Conservation (phyloP, 2,113 vertebrate species). For the Arothron firmamentum region DNA sequence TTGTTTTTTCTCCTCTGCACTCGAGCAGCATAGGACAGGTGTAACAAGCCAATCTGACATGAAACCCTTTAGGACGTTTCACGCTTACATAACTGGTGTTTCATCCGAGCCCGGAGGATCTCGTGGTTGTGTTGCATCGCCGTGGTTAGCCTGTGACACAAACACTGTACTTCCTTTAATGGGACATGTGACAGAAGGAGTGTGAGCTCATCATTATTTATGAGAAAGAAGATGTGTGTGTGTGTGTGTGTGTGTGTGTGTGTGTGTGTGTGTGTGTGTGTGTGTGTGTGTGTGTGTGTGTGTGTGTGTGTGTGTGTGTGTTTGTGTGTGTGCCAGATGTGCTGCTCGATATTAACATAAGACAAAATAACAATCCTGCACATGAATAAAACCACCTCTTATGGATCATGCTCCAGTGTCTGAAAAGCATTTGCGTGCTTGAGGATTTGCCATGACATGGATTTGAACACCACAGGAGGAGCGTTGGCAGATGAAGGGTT, state of each 20-base stretch:
- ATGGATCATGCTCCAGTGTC: too few species aligned
- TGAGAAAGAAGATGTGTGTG: constrained; percentile 2
- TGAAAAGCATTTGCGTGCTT: too few species aligned
- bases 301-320: too few species aligned
- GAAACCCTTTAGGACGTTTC: constrained; percentile 46
- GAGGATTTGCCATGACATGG: too few species aligned
- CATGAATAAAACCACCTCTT: too few species aligned
- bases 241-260: not conserved
- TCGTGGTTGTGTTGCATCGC: constrained; percentile 39
- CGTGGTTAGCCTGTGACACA: constrained; percentile 33
- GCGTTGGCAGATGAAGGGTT: too few species aligned
- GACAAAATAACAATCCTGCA: too few species aligned
- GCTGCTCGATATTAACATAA: too few species aligned
- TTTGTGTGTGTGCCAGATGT: not conserved
- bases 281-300: too few species aligned
- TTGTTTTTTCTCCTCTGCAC: constrained; percentile 35
- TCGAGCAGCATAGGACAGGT: constrained; percentile 51
- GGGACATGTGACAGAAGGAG: constrained; percentile 31
- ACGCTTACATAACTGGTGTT: constrained; percentile 45
- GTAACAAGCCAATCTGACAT: constrained; percentile 40
- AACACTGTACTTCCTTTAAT: constrained; percentile 23
- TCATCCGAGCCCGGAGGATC: constrained; percentile 9
- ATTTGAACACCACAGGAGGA: too few species aligned
- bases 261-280: too few species aligned
- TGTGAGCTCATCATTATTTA: constrained; percentile 9